Evolutionary conservation across 2,113 vertebrate species (phyloP).

Genomic region (Microtus pennsylvanicus): DNA sequence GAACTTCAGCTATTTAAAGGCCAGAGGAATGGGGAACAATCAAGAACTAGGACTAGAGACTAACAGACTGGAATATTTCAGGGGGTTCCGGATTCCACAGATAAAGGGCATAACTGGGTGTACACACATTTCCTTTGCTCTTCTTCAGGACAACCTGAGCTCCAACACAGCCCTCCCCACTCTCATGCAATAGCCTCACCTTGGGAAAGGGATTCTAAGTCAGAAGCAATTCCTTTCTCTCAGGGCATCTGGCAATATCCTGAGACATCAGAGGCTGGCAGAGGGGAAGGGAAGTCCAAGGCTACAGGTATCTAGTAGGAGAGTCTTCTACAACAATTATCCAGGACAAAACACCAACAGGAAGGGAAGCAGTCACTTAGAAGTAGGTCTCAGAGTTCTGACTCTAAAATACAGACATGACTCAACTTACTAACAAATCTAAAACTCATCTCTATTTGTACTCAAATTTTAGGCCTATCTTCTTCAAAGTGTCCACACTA

Average conservation of each 20-base stretch:
- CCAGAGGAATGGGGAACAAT: constrained; percentile 5
- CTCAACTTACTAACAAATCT: neutral
- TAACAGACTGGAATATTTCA: neutral
- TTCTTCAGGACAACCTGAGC: neutral
- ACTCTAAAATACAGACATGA: neutral
- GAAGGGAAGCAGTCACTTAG: neutral
- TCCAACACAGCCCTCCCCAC: neutral
- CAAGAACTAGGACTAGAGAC: constrained; percentile 17
- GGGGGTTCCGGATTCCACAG: neutral
- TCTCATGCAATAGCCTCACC: neutral
- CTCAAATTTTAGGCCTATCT: neutral
- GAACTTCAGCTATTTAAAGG: constrained; percentile 47
- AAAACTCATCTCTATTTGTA: neutral
- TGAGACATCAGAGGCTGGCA: neutral
- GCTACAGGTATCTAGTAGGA: neutral
- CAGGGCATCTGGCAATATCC: neutral
- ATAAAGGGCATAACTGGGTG: neutral
- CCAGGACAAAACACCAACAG: neutral
- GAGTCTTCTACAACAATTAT: neutral
- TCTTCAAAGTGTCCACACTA: neutral
- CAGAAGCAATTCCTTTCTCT: neutral
- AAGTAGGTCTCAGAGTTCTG: neutral
- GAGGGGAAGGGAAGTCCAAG: rapidly evolving
- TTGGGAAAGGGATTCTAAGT: neutral
- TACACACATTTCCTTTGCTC: neutral